Conservation (phyloP, 1,140 invertebrate species). For the Macrostomum lignano region DNA sequence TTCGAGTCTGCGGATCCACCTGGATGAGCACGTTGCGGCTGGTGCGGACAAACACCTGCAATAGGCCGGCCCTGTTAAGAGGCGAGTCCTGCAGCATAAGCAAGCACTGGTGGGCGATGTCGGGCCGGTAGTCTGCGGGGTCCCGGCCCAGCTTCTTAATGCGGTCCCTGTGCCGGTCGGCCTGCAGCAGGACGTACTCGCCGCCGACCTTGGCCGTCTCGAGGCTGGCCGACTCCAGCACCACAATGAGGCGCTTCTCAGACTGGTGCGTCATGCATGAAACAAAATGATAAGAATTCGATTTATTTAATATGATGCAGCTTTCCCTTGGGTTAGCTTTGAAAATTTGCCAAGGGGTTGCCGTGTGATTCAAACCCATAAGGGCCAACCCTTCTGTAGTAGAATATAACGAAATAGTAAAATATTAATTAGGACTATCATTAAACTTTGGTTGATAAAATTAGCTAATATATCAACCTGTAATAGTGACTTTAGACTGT, state of each 20-base stretch:
- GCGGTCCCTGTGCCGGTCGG: constrained; percentile 58
- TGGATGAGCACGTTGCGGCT: constrained; percentile 88
- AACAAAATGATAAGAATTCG: no score
- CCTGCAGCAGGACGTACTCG: constrained; percentile 63
- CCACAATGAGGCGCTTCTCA: background rate
- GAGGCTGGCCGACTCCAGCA: background rate
- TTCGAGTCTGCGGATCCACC: constrained; percentile 86
- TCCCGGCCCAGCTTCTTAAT: constrained; percentile 56
- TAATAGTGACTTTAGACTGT: no score
- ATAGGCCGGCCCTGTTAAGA: constrained; percentile 38
- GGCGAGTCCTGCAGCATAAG: constrained; percentile 86
- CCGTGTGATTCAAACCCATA: no score
- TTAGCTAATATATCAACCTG: no score
- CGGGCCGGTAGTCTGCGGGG: constrained; percentile 53
- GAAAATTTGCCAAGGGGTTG: no score
- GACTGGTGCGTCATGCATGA: no score
- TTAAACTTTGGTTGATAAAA: no score
- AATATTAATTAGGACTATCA: no score
- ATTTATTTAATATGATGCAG: no score
- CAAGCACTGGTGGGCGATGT: constrained; percentile 75
- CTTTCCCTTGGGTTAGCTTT: no score
- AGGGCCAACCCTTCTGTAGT: no score
- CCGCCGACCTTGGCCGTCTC: constrained; percentile 39
- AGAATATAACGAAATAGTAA: no score
- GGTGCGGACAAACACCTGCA: constrained; percentile 68